Evolutionary conservation across 2,888 invertebrate genomes (phyloP).

Genomic region (Tribolium freemani): DNA sequence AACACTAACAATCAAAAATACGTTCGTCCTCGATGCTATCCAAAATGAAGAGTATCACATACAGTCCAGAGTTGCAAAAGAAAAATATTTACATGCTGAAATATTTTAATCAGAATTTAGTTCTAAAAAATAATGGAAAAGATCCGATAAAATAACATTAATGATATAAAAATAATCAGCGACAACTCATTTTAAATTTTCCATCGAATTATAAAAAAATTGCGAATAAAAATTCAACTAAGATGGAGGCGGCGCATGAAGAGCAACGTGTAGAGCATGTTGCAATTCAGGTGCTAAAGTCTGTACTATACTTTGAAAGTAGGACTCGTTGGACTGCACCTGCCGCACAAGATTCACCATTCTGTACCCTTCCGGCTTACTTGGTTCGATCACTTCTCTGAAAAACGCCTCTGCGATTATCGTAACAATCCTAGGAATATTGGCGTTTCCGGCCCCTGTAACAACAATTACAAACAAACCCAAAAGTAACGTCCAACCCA

Average conservation of each 20-base stretch:
- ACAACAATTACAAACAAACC: neutral
- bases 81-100: slow-evolving; percentile 26
- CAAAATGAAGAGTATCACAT: slow-evolving; percentile 62
- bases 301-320: slow-evolving; percentile 68
- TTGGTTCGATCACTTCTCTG: slow-evolving; percentile 83
- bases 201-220: slow-evolving; percentile 10
- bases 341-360: slow-evolving; percentile 89
- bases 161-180: slow-evolving; percentile 32
- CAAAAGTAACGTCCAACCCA: slow-evolving; percentile 46
- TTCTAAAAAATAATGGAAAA: slow-evolving; percentile 1
- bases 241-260: slow-evolving; percentile 64
- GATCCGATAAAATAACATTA: slow-evolving; percentile 9
- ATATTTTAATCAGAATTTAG: slow-evolving; percentile 11
- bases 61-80: slow-evolving; percentile 57
- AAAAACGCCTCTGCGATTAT: slow-evolving; percentile 93
- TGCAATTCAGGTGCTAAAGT: slow-evolving; percentile 85
- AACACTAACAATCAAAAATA: slow-evolving; percentile 58
- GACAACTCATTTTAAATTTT: slow-evolving; percentile 37
- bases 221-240: slow-evolving; percentile 39
- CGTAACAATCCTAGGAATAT: slow-evolving; percentile 88
- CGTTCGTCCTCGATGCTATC: slow-evolving; percentile 50
- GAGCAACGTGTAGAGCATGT: slow-evolving; percentile 84
- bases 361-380: slow-evolving; percentile 81
- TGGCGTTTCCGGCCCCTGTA: slow-evolving; percentile 85
- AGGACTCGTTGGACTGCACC: slow-evolving; percentile 78